Percentiles rank a stretch among this genome's conserved stretches.
Conservation (phyloP, 2,888 invertebrate species). For the Galeopsomyia nigrocyanea region DNA sequence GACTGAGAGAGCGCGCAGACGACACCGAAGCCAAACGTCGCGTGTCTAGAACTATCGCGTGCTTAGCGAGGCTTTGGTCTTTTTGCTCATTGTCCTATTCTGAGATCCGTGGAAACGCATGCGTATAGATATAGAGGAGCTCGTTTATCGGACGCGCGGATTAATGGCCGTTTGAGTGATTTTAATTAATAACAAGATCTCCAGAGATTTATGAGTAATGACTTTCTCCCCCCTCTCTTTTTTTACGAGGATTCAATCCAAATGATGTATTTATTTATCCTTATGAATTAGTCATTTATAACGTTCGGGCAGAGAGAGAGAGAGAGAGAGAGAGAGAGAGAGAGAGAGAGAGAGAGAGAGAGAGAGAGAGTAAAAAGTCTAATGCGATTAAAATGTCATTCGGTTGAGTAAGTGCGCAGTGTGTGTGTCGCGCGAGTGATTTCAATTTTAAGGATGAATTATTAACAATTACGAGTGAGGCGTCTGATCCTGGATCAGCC, state of each 20-base stretch:
- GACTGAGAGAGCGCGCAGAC: no score
- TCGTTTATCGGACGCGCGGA: conserved; percentile 7
- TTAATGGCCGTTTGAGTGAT: conserved; percentile 40
- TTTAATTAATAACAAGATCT: conserved; percentile 44
- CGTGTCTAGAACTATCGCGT: conserved; percentile 10
- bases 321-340: no score
- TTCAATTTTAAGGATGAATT: no score
- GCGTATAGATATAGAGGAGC: not conserved
- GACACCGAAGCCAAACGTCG: conserved; percentile 41
- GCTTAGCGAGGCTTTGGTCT: not conserved
- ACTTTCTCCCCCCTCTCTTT: not conserved
- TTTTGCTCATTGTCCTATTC: conserved; percentile 38
- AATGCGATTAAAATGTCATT: no score
- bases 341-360: no score
- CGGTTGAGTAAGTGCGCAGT: no score
- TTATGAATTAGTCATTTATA: conserved; percentile 3
- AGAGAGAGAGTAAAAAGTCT: no score
- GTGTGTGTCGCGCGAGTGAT: no score
- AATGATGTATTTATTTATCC: conserved; percentile 4
- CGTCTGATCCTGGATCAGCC: no score
- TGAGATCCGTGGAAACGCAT: conserved; percentile 3
- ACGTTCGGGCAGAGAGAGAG: no score
- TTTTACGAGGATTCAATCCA: not conserved
- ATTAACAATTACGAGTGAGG: no score
- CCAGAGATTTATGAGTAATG: conserved; percentile 27